Base-by-base conservation (phyloP, 1,140 invertebrate species). In the Nymphalis io region DNA sequence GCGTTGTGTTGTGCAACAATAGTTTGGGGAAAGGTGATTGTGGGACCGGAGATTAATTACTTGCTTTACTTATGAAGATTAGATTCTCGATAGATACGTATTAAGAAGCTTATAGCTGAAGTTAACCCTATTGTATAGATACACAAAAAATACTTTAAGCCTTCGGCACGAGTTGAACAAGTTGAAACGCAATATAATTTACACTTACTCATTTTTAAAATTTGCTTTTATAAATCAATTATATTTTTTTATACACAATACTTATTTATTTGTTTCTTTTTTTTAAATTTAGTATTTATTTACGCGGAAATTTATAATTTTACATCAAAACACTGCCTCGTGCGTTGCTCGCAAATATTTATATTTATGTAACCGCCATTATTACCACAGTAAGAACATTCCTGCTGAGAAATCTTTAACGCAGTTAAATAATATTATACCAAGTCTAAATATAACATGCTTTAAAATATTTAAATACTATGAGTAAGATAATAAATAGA, bases 21-120 rank as follows among this genome's bases (percentile, higher is more conserved):
- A 61, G 63, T 67, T 76, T 70, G 64, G 64, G 67, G 74, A 76
- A 76, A 76, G 74, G 74, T 70, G 68, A 76, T 57, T 76, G 74
- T 64, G 55, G 57, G 62, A 60, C 21, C 33, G 57, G 44, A 65
- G 46, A 48, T 81, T 75, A 76, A 73, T 73, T 79, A 75, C 21
- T 60, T 57, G 39, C 62, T 48, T 61, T 61, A 42, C 38, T 44
- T 21, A 61, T 62, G 42, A 27, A 48, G 18, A 51, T 62, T 27
- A 62, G 10, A 62, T 51, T 38, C 27, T 33, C 6, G 5, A 27
- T 5, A 3, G 27, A 33, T 0, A 33, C 5, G 44, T 46, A 18
- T 16, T 8, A 2, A 46, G 6, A n/a, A 8, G 5, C 15, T 46
- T 46, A 46, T 18, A 18, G 16, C n/a, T 18, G 44, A 33, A 33